Evolutionary conservation across 2,888 invertebrate genomes (phyloP).

Genomic region (Xestia sexstrigata): DNA sequence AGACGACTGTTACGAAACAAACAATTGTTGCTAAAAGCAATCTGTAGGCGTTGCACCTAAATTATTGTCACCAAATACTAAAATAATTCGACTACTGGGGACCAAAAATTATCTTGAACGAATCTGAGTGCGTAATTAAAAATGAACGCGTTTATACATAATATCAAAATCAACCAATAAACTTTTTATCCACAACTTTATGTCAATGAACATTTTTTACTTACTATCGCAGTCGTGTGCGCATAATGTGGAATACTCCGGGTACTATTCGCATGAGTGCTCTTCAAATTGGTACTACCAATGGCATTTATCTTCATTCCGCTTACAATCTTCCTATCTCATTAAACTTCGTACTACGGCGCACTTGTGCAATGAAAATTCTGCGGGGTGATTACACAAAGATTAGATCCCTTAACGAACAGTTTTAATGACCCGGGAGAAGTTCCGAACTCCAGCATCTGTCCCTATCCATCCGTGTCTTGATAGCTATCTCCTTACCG

Average conservation of each 20-base stretch:
- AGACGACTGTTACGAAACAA: neutral
- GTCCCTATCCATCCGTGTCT: neutral
- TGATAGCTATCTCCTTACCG: neutral
- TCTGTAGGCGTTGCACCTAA: neutral
- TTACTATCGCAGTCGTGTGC: neutral
- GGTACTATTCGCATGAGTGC: neutral
- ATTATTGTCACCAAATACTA: neutral
- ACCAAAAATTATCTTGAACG: neutral
- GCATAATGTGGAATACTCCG: neutral
- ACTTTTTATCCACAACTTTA: neutral
- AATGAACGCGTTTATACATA: neutral
- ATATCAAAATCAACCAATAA: neutral
- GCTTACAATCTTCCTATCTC: neutral
- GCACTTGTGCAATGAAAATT: neutral
- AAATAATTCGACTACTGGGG: neutral
- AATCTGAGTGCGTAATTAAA: neutral
- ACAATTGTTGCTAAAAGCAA: neutral
- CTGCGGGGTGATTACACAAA: neutral
- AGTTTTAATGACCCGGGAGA: neutral
- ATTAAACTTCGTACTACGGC: neutral
- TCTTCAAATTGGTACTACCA: neutral
- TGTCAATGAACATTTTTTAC: neutral
- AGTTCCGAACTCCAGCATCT: neutral
- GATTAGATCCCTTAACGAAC: neutral
- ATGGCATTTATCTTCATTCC: neutral